These are phyloP conservation scores for Peromyscus polionotus DNA, from an alignment of 2,113 vertebrate genomes.

Conservation along the genomic window DNA sequence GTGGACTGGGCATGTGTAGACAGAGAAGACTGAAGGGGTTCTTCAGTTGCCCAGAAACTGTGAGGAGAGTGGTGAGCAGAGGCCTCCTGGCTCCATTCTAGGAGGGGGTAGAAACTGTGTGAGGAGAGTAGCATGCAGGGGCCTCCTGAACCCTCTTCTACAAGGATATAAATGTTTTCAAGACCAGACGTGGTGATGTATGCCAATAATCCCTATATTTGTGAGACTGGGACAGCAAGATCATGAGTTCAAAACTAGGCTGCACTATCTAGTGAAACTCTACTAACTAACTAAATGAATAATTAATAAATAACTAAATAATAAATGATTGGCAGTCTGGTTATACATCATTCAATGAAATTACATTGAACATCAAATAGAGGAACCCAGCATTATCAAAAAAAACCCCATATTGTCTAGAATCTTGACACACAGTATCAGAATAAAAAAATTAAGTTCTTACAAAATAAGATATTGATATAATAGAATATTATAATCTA, in stretches of 20 bases:
- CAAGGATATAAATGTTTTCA: background rate
- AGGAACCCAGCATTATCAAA: background rate
- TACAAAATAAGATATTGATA: slow-evolving; percentile 2
- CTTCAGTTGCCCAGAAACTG: background rate
- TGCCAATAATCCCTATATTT: background rate
- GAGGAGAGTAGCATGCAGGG: background rate
- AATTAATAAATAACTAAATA: background rate
- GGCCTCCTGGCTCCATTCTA: background rate
- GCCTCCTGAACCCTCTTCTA: background rate
- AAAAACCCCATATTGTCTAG: background rate
- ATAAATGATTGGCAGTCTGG: background rate
- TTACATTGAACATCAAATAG: background rate
- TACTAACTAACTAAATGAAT: background rate
- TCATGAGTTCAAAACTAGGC: background rate
- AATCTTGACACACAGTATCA: background rate
- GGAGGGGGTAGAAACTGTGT: background rate
- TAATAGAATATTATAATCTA: background rate
- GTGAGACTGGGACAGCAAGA: background rate
- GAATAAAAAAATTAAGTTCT: background rate
- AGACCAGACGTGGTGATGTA: background rate
- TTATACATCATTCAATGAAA: background rate
- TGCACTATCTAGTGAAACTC: background rate
- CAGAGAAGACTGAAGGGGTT: background rate
- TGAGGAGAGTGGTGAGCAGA: background rate
- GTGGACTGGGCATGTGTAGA: background rate